These are phyloP conservation scores for Meles meles DNA, from an alignment of 2,113 vertebrate genomes.

Conservation along the genomic window DNA sequence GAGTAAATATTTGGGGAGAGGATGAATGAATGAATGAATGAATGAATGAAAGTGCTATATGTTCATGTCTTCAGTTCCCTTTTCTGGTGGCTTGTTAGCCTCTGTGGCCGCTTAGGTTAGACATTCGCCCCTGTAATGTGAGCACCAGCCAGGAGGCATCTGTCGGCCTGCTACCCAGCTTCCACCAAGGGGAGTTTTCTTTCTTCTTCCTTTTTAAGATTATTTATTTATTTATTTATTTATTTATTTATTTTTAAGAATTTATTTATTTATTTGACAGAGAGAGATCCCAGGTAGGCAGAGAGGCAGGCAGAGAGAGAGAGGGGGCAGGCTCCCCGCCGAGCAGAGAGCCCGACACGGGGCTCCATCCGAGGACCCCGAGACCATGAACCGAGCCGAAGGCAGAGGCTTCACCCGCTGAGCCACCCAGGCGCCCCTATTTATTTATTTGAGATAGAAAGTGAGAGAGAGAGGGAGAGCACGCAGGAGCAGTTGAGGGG, in stretches of 20 bases:
- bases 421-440: too few relatives aligned
- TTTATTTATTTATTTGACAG: too few relatives aligned
- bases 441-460: background rate
- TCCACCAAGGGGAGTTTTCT: fast-evolving
- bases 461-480: too few relatives aligned
- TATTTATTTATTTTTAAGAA: too few relatives aligned
- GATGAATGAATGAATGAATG: background rate
- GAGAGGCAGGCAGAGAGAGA: too few relatives aligned
- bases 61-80: background rate
- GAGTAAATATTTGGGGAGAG: background rate
- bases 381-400: too few relatives aligned
- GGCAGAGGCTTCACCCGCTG: too few relatives aligned
- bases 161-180: background rate
- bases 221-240: background rate
- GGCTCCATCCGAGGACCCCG: too few relatives aligned
- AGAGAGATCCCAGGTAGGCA: too few relatives aligned
- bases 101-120: background rate
- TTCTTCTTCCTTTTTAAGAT: too few relatives aligned
- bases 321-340: too few relatives aligned
- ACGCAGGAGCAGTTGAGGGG: fast-evolving
- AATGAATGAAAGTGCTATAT: background rate
- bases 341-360: too few relatives aligned
- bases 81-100: background rate
- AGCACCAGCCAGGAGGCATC: background rate
- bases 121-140: background rate